Percentiles rank a stretch among this genome's conserved stretches.
Evolutionary conservation across 2,113 vertebrate genomes (phyloP).

Genomic region (Phyllostomus discolor): DNA sequence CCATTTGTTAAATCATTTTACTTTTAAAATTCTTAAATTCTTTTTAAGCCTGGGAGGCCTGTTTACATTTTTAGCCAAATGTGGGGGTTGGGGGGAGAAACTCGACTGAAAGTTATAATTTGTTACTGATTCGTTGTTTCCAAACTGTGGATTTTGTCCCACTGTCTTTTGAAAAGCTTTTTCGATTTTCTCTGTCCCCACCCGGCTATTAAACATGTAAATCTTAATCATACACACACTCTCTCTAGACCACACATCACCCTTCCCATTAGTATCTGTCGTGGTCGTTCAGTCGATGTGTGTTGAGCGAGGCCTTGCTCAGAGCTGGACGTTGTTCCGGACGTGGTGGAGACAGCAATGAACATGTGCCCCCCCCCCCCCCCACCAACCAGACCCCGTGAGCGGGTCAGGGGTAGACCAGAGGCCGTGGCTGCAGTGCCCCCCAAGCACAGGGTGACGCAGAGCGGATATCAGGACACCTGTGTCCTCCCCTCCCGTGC

Average conservation of each 20-base stretch:
- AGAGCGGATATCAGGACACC: neutral
- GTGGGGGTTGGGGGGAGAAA: too few species aligned
- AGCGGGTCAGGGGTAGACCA: fast-evolving
- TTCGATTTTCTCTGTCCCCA: neutral
- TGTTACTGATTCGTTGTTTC: neutral
- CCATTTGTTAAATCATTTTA: neutral
- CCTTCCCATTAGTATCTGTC: too few species aligned
- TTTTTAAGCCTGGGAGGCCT: neutral
- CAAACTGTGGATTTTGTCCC: neutral
- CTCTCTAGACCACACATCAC: neutral
- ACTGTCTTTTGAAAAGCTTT: fast-evolving
- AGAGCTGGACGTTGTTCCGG: neutral
- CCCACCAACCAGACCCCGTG: too few species aligned
- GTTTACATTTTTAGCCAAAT: neutral
- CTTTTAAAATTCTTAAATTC: neutral
- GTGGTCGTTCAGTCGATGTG: neutral
- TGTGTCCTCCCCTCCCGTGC: fast-evolving
- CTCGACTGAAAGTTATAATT: neutral
- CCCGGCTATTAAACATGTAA: neutral
- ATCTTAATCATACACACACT: too few species aligned
- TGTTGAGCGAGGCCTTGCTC: neutral
- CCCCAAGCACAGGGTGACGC: fast-evolving
- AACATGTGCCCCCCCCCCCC: fast-evolving
- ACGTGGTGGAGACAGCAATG: fast-evolving
- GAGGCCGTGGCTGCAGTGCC: fast-evolving